Evolutionary conservation across 2,888 invertebrate species (phyloP), one percentile per base, ranked within the genome.

Genomic region (Cremastinae sp.): DNA sequence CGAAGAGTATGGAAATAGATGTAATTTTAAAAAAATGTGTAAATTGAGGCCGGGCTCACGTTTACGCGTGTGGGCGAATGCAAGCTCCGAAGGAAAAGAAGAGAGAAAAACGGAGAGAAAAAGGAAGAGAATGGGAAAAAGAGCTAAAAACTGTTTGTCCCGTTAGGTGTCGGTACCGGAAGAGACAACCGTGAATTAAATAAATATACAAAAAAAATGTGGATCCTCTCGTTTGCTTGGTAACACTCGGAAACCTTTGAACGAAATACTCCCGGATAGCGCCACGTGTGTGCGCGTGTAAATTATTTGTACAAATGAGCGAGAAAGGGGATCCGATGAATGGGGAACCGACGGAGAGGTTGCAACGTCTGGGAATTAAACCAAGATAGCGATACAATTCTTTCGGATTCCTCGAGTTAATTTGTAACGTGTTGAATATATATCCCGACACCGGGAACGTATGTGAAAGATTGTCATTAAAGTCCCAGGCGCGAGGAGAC

Each of bases 141-240:
- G 70, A 71, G 72, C 70, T 74, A 62, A 58, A 61, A 61, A 62
- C 1, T 0, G 3, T 9, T 18, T 51, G 47, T 80, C 75, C 80
- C 82, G 81, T 82, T 83, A 80, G 61, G 38, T 18, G 20, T 69
- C 68, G 71, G 58, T 59, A 54, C 80, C 79, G 80, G 79, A 81
- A 81, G 78, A 74, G 73, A 59, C 54, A 69, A 74, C 47, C 28
- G 66, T 61, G 78, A 80, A 80, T 78, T 74, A 78, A 79, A 83
- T 79, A 78, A 81, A 69, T 69, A 80, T 79, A 81, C 28, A 79
- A 82, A 81, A 80, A 79, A 75, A 80, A 79, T 78, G 80, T 72
- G 78, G 65, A 62, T 76, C 73, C 69, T 78, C 72, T 73, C 59
- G 53, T 54, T 58, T 72, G 56, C 64, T 36, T 61, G 41, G 49